Evolutionary conservation across 1,140 invertebrate species (phyloP), one percentile per base, ranked within the genome.

Genomic region (Neotoxoptera formosana): DNA sequence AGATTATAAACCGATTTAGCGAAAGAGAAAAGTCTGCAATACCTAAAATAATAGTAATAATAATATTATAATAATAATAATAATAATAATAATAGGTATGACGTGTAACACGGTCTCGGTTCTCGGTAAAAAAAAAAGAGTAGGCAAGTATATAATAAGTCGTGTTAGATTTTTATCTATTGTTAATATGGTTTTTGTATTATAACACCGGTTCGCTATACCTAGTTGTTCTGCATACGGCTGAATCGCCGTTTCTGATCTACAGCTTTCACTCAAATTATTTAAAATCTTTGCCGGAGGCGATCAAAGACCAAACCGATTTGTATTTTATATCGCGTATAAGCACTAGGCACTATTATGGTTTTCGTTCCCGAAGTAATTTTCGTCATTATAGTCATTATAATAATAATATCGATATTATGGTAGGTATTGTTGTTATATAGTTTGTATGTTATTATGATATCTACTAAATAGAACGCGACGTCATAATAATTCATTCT

Each of bases 191-290:
- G n/a, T n/a, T n/a, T n/a, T n/a, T 8, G n/a, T 36, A 81, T 81
- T 41, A 51, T n/a, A 76, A 76, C 60, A 34, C 47, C 45, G n/a
- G 87, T 88, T 53, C 9, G 14, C 30, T 17, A 23, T n/a, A n/a
- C n/a, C n/a, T n/a, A 76, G 21, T 21, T 67, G 17, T 67, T n/a
- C n/a, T n/a, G 7, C 17, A 76, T 20, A 53, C n/a, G n/a, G 20
- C 20, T 34, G 30, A 51, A 88, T 88, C 45, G 2, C 7, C 21
- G 20, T 88, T 88, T 88, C n/a, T 88, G 87, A 34, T 51, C 30
- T 51, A 88, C 30, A 53, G 20, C 87, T 88, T 88, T 88, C 87
- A 88, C 87, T 53, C 34, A 51, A 88, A 88, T 88, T 88, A 51
- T 88, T 88, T 34, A 88, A 88, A 88, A 88, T 51, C n/a, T n/a